Evolutionary conservation across 2,113 vertebrate species (phyloP), one percentile per base, ranked within the genome.

Genomic region (Laticauda laticaudata): DNA sequence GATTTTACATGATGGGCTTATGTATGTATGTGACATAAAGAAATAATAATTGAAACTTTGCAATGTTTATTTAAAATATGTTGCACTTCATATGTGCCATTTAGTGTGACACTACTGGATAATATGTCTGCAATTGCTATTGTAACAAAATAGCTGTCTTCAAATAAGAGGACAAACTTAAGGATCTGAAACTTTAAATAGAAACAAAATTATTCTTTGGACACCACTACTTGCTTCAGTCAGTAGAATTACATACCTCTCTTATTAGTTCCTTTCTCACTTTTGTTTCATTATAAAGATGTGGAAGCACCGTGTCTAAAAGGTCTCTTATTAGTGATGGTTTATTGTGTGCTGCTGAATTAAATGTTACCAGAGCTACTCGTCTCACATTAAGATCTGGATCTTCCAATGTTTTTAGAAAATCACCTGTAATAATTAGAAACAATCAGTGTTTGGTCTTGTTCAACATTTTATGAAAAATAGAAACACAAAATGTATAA

Each of bases 241-340:
- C 29, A 85, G 86, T 26, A 86, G 34, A 43, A 86, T 69, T 91
- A 96, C 96, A 91, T 96, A 99, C 99, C 98, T 99, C 99, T 98
- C 99, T 97, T 97, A 99, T 99, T 92, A 99, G 98, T 95, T 99
- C 99, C 97, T 99, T 99, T 95, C 99, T 98, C 94, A 99, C 99
- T 98, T 99, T 99, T 95, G 99, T 99, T 98, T 99, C 99, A 95
- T 99, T 99, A 96, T 99, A 99, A 69, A 99, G 98, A 95, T 99
- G 99, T 26, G 99, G 99, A 95, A 99, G 97, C 95, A 99, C 99
- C 7, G 99, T 98, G 97, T 99, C 99, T 97, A 99, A 98, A 93
- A 99, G 98, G 96, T 99, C 99, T 93, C 99, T 98, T 97, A 99
- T 99, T 96, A 99, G 97, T 3, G 99, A 99, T 3, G 99, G 99